Evolutionary conservation across 2,113 vertebrate species (phyloP).

Genomic region (Serinus canaria): DNA sequence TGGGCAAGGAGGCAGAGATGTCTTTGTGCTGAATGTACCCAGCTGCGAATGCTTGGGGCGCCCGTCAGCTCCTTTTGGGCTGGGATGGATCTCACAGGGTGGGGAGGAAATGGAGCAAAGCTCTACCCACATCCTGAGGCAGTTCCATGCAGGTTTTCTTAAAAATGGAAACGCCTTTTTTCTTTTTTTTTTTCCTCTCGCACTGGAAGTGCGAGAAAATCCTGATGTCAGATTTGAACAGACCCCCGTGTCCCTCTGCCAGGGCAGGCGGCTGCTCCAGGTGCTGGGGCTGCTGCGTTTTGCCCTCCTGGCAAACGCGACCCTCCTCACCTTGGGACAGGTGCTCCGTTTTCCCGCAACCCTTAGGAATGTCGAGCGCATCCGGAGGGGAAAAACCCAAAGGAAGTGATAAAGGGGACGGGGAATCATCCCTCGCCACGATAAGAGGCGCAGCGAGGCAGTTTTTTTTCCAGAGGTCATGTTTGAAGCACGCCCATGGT

Average conservation of each 20-base stretch:
- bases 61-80: neutral
- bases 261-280: neutral
- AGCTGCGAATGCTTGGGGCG: neutral
- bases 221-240: neutral
- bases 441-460: neutral
- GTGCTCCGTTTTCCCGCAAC: neutral
- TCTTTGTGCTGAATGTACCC: neutral
- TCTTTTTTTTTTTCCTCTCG: neutral
- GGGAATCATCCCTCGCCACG: neutral
- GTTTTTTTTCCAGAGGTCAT: slow-evolving; percentile 17
- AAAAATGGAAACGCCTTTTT: neutral
- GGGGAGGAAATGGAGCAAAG: slow-evolving; percentile 29
- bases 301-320: neutral
- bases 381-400: neutral
- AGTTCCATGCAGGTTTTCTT: neutral
- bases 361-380: neutral
- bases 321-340: neutral
- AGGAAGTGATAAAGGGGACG: slow-evolving; percentile 41
- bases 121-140: slow-evolving; percentile 40
- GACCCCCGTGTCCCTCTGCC: neutral
- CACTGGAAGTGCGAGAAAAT: neutral
- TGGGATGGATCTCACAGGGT: neutral
- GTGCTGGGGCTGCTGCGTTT: neutral
- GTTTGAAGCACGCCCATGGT: slow-evolving; percentile 35
- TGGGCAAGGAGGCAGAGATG: neutral